Evolutionary conservation across 1,140 invertebrate genomes (phyloP).

Genomic region (Ptiloglossa arizonensis): DNA sequence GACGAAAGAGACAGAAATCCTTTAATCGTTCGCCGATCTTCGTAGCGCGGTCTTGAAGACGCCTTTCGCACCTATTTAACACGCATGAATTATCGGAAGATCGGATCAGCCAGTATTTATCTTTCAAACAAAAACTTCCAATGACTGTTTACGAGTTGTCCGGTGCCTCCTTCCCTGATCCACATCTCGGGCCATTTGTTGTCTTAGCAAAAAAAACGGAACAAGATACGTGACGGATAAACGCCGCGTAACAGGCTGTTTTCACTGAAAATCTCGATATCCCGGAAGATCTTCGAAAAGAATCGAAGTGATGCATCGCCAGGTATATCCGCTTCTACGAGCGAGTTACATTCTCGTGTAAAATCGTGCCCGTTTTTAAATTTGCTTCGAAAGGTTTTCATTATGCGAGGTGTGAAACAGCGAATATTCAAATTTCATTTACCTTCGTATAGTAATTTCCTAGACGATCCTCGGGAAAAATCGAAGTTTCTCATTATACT

Average conservation of each 20-base stretch:
- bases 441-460: no score
- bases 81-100: slow-evolving; percentile 55
- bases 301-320: no score
- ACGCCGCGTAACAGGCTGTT: neutral
- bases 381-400: neutral
- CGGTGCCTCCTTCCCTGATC: slow-evolving; percentile 39
- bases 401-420: no score
- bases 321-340: no score
- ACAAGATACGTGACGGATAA: neutral
- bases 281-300: neutral
- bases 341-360: no score
- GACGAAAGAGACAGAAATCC: slow-evolving; percentile 1
- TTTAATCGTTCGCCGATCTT: slow-evolving; percentile 53
- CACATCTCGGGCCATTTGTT: slow-evolving; percentile 50
- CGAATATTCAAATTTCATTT: no score
- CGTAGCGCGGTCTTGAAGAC: slow-evolving; percentile 17
- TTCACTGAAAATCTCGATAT: neutral
- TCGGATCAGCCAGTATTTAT: slow-evolving; percentile 61
- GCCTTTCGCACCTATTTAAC: slow-evolving; percentile 70
- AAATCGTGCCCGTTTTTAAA: no score
- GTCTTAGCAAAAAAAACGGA: neutral
- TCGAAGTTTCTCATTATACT: neutral
- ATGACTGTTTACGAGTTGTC: slow-evolving; percentile 32
- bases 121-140: slow-evolving; percentile 43
- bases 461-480: no score